phyloP scores from a whole-genome alignment of 2,888 invertebrate species.

The Eupeodes latifasciatus region DNA sequence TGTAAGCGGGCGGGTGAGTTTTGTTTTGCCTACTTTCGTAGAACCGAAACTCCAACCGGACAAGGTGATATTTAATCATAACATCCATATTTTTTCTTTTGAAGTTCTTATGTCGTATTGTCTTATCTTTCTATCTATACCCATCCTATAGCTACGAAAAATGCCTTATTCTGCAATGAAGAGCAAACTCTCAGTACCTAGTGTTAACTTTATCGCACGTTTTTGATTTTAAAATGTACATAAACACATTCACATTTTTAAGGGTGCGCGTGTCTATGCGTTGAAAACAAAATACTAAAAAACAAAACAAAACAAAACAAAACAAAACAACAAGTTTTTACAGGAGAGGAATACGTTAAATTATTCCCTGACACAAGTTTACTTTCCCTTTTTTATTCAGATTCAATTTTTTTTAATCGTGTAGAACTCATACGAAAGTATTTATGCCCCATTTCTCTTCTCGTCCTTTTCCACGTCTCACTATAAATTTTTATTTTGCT shows the following conservation, averaged over 20 bases:
- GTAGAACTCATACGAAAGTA: constrained; percentile 45
- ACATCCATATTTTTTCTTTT: too few relatives aligned
- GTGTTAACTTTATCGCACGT: constrained; percentile 32
- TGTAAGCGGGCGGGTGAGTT: too few relatives aligned
- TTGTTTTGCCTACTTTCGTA: too few relatives aligned
- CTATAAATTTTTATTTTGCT: constrained; percentile 66
- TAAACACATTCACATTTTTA: constrained; percentile 42
- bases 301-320: constrained; percentile 19
- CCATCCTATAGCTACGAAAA: too few relatives aligned
- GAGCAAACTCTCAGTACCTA: background rate
- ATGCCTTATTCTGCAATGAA: background rate
- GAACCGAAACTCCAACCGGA: too few relatives aligned
- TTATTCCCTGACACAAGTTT: constrained; percentile 61
- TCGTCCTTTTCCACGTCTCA: constrained; percentile 44
- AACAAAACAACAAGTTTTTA: constrained; percentile 67
- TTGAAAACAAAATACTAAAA: constrained; percentile 17
- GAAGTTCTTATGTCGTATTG: too few relatives aligned
- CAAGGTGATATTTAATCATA: too few relatives aligned
- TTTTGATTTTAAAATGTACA: constrained; percentile 6
- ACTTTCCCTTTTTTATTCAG: constrained; percentile 57
- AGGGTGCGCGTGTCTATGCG: constrained; percentile 35
- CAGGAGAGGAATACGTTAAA: constrained; percentile 29
- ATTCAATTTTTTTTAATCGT: constrained; percentile 37
- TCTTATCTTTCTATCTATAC: too few relatives aligned
- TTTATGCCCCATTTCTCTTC: constrained; percentile 61